Conservation (phyloP, 2,113 vertebrate species). For the Anser brachyrhynchus region DNA sequence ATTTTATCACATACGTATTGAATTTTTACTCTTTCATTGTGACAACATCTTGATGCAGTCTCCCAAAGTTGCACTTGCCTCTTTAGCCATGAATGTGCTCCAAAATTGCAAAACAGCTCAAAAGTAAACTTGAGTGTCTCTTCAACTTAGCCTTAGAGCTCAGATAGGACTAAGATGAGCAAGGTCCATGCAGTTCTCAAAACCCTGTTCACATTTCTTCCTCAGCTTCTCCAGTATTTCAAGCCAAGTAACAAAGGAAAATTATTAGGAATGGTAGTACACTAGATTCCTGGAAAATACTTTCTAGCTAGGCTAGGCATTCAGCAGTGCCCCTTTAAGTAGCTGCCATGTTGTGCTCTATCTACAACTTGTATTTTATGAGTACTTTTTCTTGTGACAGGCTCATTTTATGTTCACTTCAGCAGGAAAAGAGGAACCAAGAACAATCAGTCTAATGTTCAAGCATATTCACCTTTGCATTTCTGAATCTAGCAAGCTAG, state of each 20-base stretch:
- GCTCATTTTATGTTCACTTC: not conserved
- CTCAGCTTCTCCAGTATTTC: not conserved
- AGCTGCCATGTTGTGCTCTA: not conserved
- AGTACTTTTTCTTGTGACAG: not conserved
- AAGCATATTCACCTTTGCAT: not conserved
- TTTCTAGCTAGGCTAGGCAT: not conserved
- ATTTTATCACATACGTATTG: not conserved
- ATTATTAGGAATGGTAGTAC: not conserved
- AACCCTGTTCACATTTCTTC: not conserved
- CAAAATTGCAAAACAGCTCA: not conserved
- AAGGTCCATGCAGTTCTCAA: not conserved
- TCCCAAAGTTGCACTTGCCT: fast-evolving
- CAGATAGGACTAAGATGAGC: not conserved
- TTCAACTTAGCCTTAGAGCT: not conserved
- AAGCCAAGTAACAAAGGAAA: not conserved
- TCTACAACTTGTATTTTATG: not conserved
- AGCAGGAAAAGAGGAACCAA: not conserved
- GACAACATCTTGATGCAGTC: not conserved
- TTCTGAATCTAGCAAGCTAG: not conserved
- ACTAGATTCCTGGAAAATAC: not conserved
- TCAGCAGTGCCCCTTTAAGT: not conserved
- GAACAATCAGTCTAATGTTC: not conserved
- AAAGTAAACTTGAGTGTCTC: not conserved
- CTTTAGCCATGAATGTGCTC: not conserved
- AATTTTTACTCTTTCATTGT: not conserved